Conservation (phyloP, 2,113 vertebrate species). For the Dinomys branickii region DNA sequence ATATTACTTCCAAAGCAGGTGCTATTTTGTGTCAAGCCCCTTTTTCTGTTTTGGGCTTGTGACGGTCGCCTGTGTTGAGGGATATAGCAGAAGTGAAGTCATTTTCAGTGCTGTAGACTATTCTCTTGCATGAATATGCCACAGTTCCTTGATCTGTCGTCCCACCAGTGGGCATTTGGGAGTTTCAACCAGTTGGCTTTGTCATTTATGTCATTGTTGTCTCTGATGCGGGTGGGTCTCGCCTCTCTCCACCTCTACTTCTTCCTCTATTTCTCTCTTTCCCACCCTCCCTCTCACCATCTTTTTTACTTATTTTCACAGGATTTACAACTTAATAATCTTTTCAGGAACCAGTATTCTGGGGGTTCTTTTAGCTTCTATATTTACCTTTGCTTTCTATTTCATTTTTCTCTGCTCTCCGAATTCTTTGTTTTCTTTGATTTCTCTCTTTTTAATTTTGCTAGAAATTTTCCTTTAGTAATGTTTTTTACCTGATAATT, state of each 20-base stretch:
- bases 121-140: too few relatives aligned
- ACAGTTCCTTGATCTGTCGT: too few relatives aligned
- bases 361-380: background rate
- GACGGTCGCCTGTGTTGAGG: background rate
- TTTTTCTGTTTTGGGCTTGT: background rate
- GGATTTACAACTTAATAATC: background rate
- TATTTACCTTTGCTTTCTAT: background rate
- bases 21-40: background rate
- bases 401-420: background rate
- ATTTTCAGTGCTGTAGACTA: background rate
- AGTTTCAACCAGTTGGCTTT: background rate
- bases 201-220: too few relatives aligned
- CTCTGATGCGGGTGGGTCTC: background rate
- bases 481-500: background rate
- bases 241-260: background rate
- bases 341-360: background rate
- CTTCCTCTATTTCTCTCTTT: too few relatives aligned
- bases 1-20: background rate
- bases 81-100: background rate
- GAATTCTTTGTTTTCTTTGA: background rate
- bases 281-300: background rate
- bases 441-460: background rate
- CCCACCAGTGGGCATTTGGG: too few relatives aligned
- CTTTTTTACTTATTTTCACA: background rate
- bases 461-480: background rate